phyloP scores from a whole-genome alignment of 2,797 vertebrate species.

The Xerus rutilus region DNA sequence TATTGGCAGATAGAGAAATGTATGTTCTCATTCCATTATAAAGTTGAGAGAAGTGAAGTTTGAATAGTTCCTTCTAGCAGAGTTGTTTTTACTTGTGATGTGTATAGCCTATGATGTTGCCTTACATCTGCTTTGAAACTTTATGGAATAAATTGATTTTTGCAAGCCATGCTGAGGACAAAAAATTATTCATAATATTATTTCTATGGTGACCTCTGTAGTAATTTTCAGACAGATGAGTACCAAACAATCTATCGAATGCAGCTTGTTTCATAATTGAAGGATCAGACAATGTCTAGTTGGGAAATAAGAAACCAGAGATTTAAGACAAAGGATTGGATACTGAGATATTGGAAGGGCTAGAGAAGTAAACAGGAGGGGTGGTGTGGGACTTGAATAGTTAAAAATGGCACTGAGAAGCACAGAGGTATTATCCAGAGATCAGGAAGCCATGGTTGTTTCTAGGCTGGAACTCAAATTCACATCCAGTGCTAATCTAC shows the following conservation, averaged over 20 bases:
- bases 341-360: background rate
- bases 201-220: background rate
- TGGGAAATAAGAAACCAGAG: constrained; percentile 14
- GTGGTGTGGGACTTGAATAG: background rate
- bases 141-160: background rate
- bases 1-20: background rate
- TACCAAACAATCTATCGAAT: background rate
- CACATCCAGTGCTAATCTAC: background rate
- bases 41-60: background rate
- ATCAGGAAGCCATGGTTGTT: background rate
- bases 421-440: background rate
- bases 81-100: background rate
- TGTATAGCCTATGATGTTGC: background rate
- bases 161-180: background rate
- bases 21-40: background rate
- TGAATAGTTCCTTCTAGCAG: background rate
- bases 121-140: background rate
- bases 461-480: background rate
- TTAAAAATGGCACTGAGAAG: background rate
- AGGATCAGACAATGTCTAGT: background rate
- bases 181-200: background rate
- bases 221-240: background rate
- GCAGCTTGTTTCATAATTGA: background rate
- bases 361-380: background rate
- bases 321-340: background rate